Evolutionary conservation across 2,797 vertebrate species (phyloP), one percentile per base, ranked within the genome.

Genomic region (Nannoperca australis): DNA sequence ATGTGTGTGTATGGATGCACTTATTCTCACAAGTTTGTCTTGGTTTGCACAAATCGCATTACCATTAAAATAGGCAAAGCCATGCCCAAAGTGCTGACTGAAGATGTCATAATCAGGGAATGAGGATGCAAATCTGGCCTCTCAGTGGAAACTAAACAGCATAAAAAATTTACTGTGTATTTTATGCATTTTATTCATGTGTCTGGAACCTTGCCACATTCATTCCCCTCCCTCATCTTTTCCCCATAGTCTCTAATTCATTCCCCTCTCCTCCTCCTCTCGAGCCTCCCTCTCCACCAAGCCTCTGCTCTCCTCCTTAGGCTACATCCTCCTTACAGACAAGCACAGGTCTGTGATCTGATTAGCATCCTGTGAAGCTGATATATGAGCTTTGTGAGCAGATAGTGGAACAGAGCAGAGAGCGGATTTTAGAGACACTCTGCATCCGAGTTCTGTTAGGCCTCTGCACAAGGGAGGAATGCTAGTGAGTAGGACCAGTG

Each of bases 61-160:
- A 88, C 74, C 86, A 87, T 90, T 77, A 89, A 86, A 90, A 86
- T 84, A 83, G 84, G 71, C 44, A 89, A 82, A 89, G 81, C 81
- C 76, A 62, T 51, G 78, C 83, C 89, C 45, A 64, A 13, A 88
- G 81, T 89, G 79, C 70, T 88, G 82, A 82, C 82, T 88, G 59
- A 73, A 85, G 78, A 85, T 88, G 87, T 90, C 89, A 88, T 85
- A 92, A 88, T 91, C 81, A 85, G 75, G 82, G 83, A 78, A 90
- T 87, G 76, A 85, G 87, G 85, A 89, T 91, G 91, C 89, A 91
- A 92, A 93, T 92, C 83, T 84, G 81, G 76, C 68, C 76, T 85
- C 87, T 89, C n/a, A 13, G 76, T 86, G 72, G 73, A 87, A 91
- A 85, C 85, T 87, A 85, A 90, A 84, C 81, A 82, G 79, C 71